Conservation (phyloP, 2,113 vertebrate genomes). For the Ophiodon elongatus region DNA sequence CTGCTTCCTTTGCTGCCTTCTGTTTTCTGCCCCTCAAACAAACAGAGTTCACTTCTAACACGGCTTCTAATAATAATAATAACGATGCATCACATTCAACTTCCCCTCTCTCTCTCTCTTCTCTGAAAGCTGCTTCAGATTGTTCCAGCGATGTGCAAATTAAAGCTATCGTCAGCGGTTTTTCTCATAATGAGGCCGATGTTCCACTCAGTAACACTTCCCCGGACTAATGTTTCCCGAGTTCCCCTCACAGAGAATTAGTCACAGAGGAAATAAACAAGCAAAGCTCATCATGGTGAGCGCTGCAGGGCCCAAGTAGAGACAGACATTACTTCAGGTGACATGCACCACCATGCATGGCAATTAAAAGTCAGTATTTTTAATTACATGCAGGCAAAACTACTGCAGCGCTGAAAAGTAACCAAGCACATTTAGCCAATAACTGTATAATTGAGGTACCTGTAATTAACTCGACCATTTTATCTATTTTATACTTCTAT, state of each 20-base stretch:
- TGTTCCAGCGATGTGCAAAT: slow-evolving; percentile 36
- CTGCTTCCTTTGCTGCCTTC: slow-evolving; percentile 15
- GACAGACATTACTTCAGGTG: slow-evolving; percentile 19
- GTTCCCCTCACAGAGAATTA: slow-evolving; percentile 27
- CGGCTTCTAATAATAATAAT: slow-evolving; percentile 19
- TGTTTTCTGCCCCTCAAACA: neutral
- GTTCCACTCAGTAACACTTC: slow-evolving; percentile 43
- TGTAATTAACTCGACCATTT: neutral
- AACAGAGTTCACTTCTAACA: slow-evolving; percentile 8
- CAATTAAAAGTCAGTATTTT: neutral
- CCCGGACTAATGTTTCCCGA: slow-evolving; percentile 22
- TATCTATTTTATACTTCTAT: neutral
- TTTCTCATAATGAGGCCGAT: slow-evolving; percentile 52
- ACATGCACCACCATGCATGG: slow-evolving; percentile 17
- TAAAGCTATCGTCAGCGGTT: slow-evolving; percentile 43
- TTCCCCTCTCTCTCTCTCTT: neutral
- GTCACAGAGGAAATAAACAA: slow-evolving; percentile 58
- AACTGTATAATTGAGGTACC: neutral
- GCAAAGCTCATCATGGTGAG: slow-evolving; percentile 24
- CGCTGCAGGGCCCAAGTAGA: slow-evolving; percentile 7
- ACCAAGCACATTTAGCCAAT: neutral
- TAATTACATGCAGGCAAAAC: slow-evolving; percentile 20
- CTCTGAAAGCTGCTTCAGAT: slow-evolving; percentile 26
- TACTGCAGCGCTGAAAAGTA: neutral
- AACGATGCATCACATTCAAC: neutral